Conservation (phyloP, 2,797 vertebrate species). For the Eulemur mongoz region DNA sequence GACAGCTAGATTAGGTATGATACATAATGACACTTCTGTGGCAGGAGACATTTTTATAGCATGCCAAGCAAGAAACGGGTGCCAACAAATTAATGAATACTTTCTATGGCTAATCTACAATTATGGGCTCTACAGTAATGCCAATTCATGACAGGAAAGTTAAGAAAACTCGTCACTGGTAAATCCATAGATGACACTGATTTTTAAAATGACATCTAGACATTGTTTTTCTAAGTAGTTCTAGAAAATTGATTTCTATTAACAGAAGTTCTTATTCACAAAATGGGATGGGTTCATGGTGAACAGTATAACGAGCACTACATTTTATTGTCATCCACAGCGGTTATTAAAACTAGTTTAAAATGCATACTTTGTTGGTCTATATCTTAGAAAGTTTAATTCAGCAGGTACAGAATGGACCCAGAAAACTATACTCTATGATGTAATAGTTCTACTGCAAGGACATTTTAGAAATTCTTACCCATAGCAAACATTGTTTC, state of each 20-base stretch:
- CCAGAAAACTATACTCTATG: background rate
- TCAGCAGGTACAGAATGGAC: background rate
- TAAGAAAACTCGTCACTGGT: background rate
- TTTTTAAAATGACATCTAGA: background rate
- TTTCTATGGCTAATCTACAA: accelerated
- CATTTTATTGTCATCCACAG: background rate
- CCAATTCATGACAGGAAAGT: background rate
- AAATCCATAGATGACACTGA: background rate
- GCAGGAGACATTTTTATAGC: background rate
- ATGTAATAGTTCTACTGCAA: background rate
- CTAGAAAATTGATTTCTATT: background rate
- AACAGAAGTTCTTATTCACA: background rate
- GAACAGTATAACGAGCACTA: background rate
- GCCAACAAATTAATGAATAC: background rate
- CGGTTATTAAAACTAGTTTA: background rate
- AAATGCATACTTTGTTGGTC: background rate
- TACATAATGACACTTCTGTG: background rate
- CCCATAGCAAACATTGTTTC: background rate
- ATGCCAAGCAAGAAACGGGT: too few species aligned
- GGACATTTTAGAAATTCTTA: background rate
- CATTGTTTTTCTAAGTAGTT: background rate
- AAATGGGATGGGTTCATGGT: background rate
- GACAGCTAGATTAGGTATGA: background rate
- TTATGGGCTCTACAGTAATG: background rate
- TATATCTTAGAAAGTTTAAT: background rate